Evolutionary conservation across 2,797 vertebrate species (phyloP).

Genomic region (Petrocephalus schoutedeni): DNA sequence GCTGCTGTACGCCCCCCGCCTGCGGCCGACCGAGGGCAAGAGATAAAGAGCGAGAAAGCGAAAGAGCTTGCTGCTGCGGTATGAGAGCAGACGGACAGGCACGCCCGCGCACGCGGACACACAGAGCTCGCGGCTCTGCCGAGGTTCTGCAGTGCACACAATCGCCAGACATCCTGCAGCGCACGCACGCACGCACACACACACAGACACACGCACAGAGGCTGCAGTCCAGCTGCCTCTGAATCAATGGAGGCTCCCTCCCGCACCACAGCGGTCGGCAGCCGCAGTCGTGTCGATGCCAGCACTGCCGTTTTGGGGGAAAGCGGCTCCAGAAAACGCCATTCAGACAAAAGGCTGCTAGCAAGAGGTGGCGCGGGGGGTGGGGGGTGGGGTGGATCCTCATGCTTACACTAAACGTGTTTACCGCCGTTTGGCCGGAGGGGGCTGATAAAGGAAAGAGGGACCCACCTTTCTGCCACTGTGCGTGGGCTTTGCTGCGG

Average conservation of each 20-base stretch:
- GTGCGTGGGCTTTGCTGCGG: constrained; percentile 84
- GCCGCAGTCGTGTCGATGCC: constrained; percentile 59
- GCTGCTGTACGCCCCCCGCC: constrained; percentile 26
- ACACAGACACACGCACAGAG: neutral
- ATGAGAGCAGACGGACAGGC: neutral
- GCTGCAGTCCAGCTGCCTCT: constrained; percentile 34
- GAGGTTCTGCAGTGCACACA: neutral
- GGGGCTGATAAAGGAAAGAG: neutral
- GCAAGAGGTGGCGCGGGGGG: neutral
- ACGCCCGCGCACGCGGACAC: neutral
- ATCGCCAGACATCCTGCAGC: neutral
- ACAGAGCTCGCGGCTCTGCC: neutral
- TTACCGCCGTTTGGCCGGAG: neutral
- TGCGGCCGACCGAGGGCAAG: neutral
- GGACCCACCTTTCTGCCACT: constrained; percentile 89
- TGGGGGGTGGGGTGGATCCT: neutral
- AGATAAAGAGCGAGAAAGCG: neutral
- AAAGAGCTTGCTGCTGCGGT: neutral
- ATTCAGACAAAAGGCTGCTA: constrained; percentile 21
- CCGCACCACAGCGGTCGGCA: constrained; percentile 35
- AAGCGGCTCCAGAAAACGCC: constrained; percentile 14
- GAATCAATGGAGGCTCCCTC: constrained; percentile 56
- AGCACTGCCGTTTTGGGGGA: constrained; percentile 25
- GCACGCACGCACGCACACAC: neutral
- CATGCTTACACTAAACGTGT: neutral